Evolutionary conservation across 2,888 invertebrate species (phyloP).

Genomic region (Caprella mutica): DNA sequence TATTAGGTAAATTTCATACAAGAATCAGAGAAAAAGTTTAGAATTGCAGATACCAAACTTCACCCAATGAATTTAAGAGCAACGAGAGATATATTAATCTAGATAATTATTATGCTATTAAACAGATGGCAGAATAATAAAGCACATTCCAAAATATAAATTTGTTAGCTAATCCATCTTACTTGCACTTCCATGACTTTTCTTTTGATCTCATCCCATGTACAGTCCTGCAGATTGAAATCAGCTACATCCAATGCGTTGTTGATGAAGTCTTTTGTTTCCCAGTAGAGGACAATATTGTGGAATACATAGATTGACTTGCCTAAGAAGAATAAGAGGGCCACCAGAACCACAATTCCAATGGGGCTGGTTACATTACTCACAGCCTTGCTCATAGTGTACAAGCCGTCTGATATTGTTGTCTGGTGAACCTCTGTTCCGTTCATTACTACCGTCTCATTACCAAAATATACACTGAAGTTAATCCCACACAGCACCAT

Average conservation of each 20-base stretch:
- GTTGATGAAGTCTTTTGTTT: slow-evolving; percentile 83
- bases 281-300: slow-evolving; percentile 73
- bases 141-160: too few species aligned
- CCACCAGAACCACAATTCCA: slow-evolving; percentile 60
- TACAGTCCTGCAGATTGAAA: slow-evolving; percentile 66
- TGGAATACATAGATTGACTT: slow-evolving; percentile 65
- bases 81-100: too few species aligned
- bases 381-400: slow-evolving; percentile 50
- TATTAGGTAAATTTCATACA: too few species aligned
- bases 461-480: slow-evolving; percentile 68
- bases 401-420: slow-evolving; percentile 53
- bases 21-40: too few species aligned
- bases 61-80: too few species aligned
- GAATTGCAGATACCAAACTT: too few species aligned
- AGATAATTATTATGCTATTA: too few species aligned
- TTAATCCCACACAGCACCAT: slow-evolving; percentile 78
- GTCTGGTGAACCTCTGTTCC: slow-evolving; percentile 46
- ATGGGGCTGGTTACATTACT: slow-evolving; percentile 49
- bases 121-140: too few species aligned
- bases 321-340: slow-evolving; percentile 59
- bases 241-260: slow-evolving; percentile 75
- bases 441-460: slow-evolving; percentile 14
- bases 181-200: slow-evolving; percentile 73
- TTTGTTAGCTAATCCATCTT: too few species aligned
- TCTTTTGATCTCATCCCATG: slow-evolving; percentile 86